These are phyloP conservation scores for Lutjanus argentimaculatus DNA, from an alignment of 2,797 vertebrate species.

Conservation along the genomic window DNA sequence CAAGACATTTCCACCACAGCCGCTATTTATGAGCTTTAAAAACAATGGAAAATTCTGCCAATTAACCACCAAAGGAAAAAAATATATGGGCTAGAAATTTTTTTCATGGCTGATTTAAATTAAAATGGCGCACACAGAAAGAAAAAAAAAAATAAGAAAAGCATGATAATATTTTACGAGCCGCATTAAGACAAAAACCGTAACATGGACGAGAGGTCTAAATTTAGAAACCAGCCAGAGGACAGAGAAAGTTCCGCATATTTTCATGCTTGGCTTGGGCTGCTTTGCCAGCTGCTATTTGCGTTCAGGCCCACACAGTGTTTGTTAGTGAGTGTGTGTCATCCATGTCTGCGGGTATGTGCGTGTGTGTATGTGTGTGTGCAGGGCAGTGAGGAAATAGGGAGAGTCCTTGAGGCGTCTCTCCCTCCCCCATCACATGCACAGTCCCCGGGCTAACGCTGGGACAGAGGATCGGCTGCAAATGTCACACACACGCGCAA, in stretches of 20 bases:
- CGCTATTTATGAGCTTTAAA: neutral
- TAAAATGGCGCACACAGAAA: neutral
- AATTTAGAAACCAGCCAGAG: conserved; percentile 76
- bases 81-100: too few relatives aligned
- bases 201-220: conserved; percentile 52
- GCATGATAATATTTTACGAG: conserved; percentile 16
- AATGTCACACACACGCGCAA: conserved; percentile 68
- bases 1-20: neutral
- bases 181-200: conserved; percentile 36
- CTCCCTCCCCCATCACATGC: conserved; percentile 64
- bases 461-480: conserved; percentile 65
- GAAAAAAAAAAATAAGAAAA: neutral
- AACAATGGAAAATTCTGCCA: neutral
- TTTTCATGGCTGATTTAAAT: neutral
- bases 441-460: conserved; percentile 54
- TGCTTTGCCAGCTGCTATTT: conserved; percentile 76
- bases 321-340: conserved; percentile 72
- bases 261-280: conserved; percentile 79
- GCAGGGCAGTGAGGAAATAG: conserved; percentile 45
- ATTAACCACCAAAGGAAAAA: neutral
- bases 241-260: conserved; percentile 77
- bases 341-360: conserved; percentile 53
- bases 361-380: conserved; percentile 22
- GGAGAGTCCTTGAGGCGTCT: conserved; percentile 73
- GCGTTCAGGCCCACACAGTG: conserved; percentile 60